These are phyloP conservation scores for Shargacucullia verbasci DNA, from an alignment of 2,888 invertebrate species.

Conservation along the genomic window DNA sequence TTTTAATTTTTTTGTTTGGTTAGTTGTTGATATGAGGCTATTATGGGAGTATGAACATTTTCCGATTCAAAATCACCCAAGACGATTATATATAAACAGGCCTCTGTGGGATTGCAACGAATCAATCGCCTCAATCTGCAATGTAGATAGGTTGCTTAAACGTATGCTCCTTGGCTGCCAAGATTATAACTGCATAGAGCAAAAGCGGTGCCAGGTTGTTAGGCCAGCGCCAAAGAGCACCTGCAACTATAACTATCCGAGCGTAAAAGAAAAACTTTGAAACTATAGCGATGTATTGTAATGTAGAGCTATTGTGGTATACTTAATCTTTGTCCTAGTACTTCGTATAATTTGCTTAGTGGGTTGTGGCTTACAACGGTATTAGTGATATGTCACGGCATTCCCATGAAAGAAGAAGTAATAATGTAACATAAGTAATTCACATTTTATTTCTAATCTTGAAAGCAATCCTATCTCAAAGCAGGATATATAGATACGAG, in stretches of 20 bases:
- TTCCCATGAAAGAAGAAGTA: too few species aligned
- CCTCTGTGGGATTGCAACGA: background rate
- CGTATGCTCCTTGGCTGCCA: constrained; percentile 35
- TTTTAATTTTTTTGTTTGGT: too few species aligned
- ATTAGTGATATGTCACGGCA: too few species aligned
- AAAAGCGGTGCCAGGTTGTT: constrained; percentile 11
- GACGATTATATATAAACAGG: background rate
- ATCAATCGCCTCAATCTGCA: constrained; percentile 24
- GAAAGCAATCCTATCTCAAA: too few species aligned
- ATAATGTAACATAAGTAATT: background rate
- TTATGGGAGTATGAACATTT: background rate
- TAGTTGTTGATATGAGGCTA: constrained; percentile 12
- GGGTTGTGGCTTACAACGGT: constrained; percentile 16
- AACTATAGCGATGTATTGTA: too few species aligned
- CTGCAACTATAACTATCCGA: constrained; percentile 1
- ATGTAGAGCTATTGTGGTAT: constrained; percentile 17
- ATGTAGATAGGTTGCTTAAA: constrained; percentile 16
- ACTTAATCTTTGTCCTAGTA: constrained; percentile 31
- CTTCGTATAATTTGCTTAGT: constrained; percentile 28
- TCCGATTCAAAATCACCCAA: too few species aligned
- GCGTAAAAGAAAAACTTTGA: constrained; percentile 5
- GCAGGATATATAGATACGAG: too few species aligned
- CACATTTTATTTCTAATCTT: constrained; percentile 14
- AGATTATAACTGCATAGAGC: constrained; percentile 22
- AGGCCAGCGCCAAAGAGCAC: constrained; percentile 6